Base-by-base conservation (phyloP, 2,797 vertebrate genomes). In the Gymnothorax javanicus region DNA sequence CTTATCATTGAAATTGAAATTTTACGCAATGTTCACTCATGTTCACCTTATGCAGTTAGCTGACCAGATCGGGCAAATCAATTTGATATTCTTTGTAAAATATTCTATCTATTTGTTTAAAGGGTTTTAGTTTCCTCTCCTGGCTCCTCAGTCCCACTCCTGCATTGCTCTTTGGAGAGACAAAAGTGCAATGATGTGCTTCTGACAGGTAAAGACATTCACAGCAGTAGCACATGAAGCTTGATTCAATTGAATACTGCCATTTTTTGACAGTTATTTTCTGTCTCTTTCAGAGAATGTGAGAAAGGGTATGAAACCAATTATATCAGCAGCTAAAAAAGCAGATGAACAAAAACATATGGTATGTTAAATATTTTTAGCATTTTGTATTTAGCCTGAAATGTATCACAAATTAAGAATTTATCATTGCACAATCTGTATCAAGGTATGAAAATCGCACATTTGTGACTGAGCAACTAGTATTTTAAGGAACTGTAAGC, bases 41-140 rank as follows among this genome's bases (percentile, higher is more conserved):
- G 82, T 11, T 86, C 17, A 58, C 17, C 43, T 7, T 69, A 12
- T n/a, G 50, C 9, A 56, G 17, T 52, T 43, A 81, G 8, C 50
- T 54, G 15, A 84, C 57, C 27, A 43, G 56, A 20, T 86, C 56
- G n/a, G 75, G 13, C 20, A 6, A 60, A 58, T 59, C 15, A 88
- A 71, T 25, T 56, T 81, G 58, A 9, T 86, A 20, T 88, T 11
- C 43, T 82, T 17, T 60, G 67, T 43, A 43, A 43, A 43, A 43
- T 43, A 43, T 43, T 43, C 33, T 43, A 2, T 43, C 33, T 43
- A 43, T 43, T 43, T 43, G 79, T 62, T 81, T 57, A 62, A 84
- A 94, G 92, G 82, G 64, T 93, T 64, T 86, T 90, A 88, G 88
- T 92, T 85, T 83, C 90, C 56, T 91, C 92, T 77, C 91, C 92